These are phyloP conservation scores for Oplegnathus fasciatus DNA, from an alignment of 2,113 vertebrate genomes.

Conservation along the genomic window DNA sequence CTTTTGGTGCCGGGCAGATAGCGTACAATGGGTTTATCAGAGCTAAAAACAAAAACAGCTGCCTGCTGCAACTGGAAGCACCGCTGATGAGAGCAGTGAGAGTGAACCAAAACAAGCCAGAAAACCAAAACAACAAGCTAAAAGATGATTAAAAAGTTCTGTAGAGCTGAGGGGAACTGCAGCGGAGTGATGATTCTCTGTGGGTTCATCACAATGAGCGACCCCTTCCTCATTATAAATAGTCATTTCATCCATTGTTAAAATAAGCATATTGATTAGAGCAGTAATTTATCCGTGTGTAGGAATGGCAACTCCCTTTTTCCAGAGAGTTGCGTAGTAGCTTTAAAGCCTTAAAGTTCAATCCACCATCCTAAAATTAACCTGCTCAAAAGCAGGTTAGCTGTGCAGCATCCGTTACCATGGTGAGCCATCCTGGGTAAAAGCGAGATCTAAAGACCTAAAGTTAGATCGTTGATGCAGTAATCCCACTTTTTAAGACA, in stretches of 20 bases:
- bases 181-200: no score
- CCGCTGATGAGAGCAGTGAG: background rate
- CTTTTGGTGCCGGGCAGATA: background rate
- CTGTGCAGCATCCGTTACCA: slow-evolving; percentile 11
- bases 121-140: no score
- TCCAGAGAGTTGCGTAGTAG: background rate
- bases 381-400: slow-evolving; percentile 19
- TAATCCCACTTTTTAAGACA: slow-evolving; percentile 13
- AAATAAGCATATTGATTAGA: background rate
- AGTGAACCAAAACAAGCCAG: no score
- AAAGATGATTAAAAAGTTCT: no score
- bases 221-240: background rate
- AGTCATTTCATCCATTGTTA: background rate
- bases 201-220: background rate
- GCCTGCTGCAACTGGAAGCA: background rate
- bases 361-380: slow-evolving; percentile 18
- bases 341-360: background rate
- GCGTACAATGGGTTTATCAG: background rate
- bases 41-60: background rate
- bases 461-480: slow-evolving; percentile 23
- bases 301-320: background rate
- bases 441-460: slow-evolving; percentile 14
- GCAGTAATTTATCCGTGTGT: background rate
- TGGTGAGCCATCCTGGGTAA: slow-evolving; percentile 27
- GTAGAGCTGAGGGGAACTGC: background rate